Conservation (phyloP, 2,888 invertebrate species). For the Nudaria mundana region DNA sequence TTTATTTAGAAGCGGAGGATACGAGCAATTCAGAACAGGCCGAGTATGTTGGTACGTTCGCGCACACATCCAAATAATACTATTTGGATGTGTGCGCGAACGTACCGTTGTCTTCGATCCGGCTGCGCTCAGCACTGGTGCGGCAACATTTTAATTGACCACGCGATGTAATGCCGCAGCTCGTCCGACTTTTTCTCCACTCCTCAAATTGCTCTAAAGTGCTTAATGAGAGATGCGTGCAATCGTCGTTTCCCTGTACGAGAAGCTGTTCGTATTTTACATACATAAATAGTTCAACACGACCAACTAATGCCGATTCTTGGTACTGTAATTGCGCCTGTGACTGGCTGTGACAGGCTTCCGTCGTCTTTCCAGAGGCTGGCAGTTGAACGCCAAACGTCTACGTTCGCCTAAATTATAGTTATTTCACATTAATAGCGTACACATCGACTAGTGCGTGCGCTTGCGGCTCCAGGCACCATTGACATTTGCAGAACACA, state of each 20-base stretch:
- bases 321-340: constrained; percentile 77
- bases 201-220: constrained; percentile 79
- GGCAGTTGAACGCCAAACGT: constrained; percentile 65
- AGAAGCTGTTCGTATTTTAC: constrained; percentile 77
- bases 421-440: constrained; percentile 76
- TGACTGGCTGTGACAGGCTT: constrained; percentile 81
- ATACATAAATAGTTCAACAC: constrained; percentile 78
- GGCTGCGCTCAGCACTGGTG: constrained; percentile 53
- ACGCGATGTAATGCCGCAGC: constrained; percentile 74
- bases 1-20: constrained; percentile 64
- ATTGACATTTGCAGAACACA: constrained; percentile 61
- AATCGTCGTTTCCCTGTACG: constrained; percentile 78
- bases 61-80: too few relatives aligned
- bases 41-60: too few relatives aligned
- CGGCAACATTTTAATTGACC: constrained; percentile 78
- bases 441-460: constrained; percentile 65
- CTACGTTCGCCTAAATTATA: constrained; percentile 67
- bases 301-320: constrained; percentile 79
- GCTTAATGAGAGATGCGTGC: constrained; percentile 82
- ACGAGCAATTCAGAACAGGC: constrained; percentile 60
- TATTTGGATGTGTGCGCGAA: constrained; percentile 49
- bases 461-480: constrained; percentile 53
- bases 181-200: constrained; percentile 75
- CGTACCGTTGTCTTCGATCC: constrained; percentile 47
- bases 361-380: constrained; percentile 72